These are phyloP conservation scores for Vannuccia rotundouncinata DNA, from an alignment of 2,888 invertebrate species.

Conservation along the genomic window DNA sequence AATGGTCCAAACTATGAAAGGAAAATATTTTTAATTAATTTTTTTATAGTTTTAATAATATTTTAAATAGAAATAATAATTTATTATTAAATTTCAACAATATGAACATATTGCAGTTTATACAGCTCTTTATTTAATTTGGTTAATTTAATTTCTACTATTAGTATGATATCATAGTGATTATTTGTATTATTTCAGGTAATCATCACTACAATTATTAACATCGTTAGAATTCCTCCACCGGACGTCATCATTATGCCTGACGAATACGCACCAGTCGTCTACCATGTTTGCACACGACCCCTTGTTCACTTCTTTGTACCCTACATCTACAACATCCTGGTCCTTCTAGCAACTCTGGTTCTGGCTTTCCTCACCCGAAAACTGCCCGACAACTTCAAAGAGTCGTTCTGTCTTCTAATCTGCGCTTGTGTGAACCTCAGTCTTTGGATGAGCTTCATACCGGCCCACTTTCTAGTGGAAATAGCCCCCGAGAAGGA, in stretches of 20 bases:
- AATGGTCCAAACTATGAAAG: no score
- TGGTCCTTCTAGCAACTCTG: conserved; percentile 45
- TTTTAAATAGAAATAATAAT: not conserved
- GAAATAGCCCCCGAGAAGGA: not conserved
- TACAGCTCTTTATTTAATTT: no score
- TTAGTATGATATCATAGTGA: not conserved
- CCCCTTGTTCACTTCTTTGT: not conserved
- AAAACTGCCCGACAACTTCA: conserved; percentile 49
- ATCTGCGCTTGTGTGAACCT: conserved; percentile 39
- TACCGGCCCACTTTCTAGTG: not conserved
- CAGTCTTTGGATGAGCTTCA: not conserved
- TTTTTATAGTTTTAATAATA: not conserved
- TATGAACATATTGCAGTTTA: no score
- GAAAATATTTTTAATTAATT: no score
- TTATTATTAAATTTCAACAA: no score
- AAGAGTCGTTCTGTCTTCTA: conserved; percentile 47
- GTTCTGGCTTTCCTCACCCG: conserved; percentile 47
- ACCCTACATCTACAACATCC: not conserved
- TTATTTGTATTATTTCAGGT: not conserved
- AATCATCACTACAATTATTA: not conserved
- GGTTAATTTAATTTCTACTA: not conserved
- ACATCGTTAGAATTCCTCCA: not conserved
- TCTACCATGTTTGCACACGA: not conserved
- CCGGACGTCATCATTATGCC: not conserved
- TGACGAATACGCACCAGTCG: not conserved